These are phyloP conservation scores for Callocephalon fimbriatum DNA, from an alignment of 2,113 vertebrate genomes.

Conservation along the genomic window DNA sequence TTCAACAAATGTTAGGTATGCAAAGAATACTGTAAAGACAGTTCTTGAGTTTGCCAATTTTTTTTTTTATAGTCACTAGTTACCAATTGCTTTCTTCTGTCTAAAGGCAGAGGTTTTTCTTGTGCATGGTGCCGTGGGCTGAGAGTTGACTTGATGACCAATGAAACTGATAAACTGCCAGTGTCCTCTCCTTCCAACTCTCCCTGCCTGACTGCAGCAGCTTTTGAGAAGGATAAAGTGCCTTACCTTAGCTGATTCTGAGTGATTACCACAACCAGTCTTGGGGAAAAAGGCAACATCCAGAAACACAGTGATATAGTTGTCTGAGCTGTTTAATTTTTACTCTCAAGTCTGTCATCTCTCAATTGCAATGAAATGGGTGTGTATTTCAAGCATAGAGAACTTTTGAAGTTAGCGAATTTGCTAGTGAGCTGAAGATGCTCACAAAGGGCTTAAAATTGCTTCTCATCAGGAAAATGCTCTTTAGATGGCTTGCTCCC, in stretches of 20 bases:
- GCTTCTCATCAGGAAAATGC: not conserved
- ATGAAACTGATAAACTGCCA: not conserved
- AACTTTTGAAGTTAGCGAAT: not conserved
- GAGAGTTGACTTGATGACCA: constrained; percentile 13
- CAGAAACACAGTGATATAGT: not conserved
- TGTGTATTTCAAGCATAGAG: not conserved
- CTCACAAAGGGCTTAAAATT: not conserved
- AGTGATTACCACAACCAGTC: not conserved
- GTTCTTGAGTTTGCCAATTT: constrained; percentile 14
- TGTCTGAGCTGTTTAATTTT: not conserved
- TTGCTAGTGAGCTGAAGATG: not conserved
- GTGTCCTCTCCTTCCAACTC: not conserved
- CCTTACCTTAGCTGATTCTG: not conserved
- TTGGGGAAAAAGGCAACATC: not conserved
- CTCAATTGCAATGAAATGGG: not conserved
- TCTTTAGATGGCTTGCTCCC: not conserved
- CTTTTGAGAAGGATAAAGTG: not conserved
- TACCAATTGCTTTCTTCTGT: constrained; percentile 30
- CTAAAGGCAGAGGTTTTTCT: constrained; percentile 14
- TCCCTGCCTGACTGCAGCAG: not conserved
- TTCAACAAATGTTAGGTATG: constrained; percentile 78
- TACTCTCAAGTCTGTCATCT: not conserved
- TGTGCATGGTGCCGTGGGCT: not conserved
- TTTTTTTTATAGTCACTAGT: not conserved
- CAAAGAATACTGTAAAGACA: constrained; percentile 68